Evolutionary conservation across 2,888 invertebrate genomes (phyloP).

Genomic region (Latrodectus hesperus): DNA sequence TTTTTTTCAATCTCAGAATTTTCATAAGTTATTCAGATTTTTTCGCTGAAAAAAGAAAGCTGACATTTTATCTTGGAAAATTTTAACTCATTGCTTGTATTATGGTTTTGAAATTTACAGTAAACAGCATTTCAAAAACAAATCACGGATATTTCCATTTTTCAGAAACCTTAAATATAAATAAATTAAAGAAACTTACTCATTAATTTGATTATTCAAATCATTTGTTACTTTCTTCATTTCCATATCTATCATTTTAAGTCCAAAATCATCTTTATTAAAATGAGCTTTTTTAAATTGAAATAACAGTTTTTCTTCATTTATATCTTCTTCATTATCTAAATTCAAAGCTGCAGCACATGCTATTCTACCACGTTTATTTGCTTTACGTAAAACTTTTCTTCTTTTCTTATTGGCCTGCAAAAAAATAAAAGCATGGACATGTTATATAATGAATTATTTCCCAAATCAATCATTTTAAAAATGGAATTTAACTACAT

Average conservation of each 20-base stretch:
- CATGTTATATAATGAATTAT: too few relatives aligned
- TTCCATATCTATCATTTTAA: slow-evolving; percentile 86
- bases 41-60: too few relatives aligned
- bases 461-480: too few relatives aligned
- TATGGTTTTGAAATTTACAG: background rate
- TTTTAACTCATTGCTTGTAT: too few relatives aligned
- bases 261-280: slow-evolving; percentile 80
- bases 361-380: slow-evolving; percentile 80
- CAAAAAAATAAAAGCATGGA: background rate
- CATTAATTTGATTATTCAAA: slow-evolving; percentile 92
- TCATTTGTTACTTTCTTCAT: slow-evolving; percentile 86
- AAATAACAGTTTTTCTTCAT: slow-evolving; percentile 78
- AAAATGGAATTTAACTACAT: too few relatives aligned
- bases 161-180: background rate
- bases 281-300: slow-evolving; percentile 83
- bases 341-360: slow-evolving; percentile 84
- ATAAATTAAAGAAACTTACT: slow-evolving; percentile 76
- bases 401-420: slow-evolving; percentile 84
- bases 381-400: slow-evolving; percentile 81
- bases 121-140: background rate
- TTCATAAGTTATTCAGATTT: too few relatives aligned
- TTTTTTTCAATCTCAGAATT: too few relatives aligned
- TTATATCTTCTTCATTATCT: slow-evolving; percentile 75
- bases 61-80: too few relatives aligned
- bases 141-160: background rate